Evolutionary conservation across 2,113 vertebrate genomes (phyloP), one percentile per base, ranked within the genome.

Genomic region (Odocoileus hemionus): DNA sequence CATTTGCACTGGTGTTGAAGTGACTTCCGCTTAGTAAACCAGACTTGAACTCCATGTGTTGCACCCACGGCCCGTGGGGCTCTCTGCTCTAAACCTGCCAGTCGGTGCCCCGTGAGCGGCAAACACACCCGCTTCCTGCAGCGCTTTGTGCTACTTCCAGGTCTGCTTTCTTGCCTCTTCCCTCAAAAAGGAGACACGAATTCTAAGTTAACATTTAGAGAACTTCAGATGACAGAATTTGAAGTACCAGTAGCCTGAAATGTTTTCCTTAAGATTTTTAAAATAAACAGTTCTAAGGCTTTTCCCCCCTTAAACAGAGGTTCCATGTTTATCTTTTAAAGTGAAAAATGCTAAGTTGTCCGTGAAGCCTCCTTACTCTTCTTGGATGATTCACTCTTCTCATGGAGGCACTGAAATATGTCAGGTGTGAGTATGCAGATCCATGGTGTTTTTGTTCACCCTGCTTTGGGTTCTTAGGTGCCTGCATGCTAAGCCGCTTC

Each of bases 11-110:
- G 0, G 10, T 16, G n/a, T 80, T 52, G 13, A 4, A 4, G 3
- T 5, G 43, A 3, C 12, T 26, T 26, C 1, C 6, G 0, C 21
- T 16, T 16, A 8, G 26, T 3, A 5, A 36, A 23, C 54, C 16
- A 3, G 28, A 67, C 39, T 15, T 0, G 0, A 17, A 6, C 19
- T 50, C 50, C 52, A 1, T 25, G 19, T 6, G 14, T 26, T 7
- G 2, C 2, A 0, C 8, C 45, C 7, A 0, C 19, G 15, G 39
- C 36, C n/a, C 2, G 0, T 28, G 3, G 0, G 3, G 2, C 12
- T 2, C 1, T 12, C 6, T 0, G 1, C 6, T 9, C 17, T 14
- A 2, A 8, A 12, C 36, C 86, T 25, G 57, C 14, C 10, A 2
- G 0, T 13, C 25, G 1, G 6, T 13, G 1, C 70, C 11, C 0